Evolutionary conservation across 2,113 vertebrate genomes (phyloP).

Genomic region (Centropus bengalensis): DNA sequence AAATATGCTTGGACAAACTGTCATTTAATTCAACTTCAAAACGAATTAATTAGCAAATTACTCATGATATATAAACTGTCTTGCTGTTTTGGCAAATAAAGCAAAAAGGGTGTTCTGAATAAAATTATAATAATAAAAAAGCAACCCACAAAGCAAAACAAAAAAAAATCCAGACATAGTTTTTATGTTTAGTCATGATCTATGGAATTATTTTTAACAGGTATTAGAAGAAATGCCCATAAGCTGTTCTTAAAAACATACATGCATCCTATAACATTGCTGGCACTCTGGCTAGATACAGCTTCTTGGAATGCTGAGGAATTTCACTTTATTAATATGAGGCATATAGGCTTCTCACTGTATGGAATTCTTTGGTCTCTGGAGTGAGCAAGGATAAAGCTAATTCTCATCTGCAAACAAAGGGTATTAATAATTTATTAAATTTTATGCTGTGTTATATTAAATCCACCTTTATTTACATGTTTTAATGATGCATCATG

Average conservation of each 20-base stretch:
- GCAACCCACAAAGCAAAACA: not conserved
- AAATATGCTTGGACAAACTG: not conserved
- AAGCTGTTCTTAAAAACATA: not conserved
- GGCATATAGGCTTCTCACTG: not conserved
- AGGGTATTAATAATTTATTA: constrained; percentile 60
- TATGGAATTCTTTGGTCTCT: constrained; percentile 21
- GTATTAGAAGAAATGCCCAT: not conserved
- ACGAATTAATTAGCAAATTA: not conserved
- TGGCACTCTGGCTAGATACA: not conserved
- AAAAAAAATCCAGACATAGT: not conserved
- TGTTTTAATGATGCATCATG: constrained; percentile 15
- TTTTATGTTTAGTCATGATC: not conserved
- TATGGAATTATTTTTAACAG: not conserved
- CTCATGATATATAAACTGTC: not conserved
- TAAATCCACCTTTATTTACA: not conserved
- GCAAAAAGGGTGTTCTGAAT: not conserved
- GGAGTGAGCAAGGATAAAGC: constrained; percentile 15
- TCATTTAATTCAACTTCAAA: not conserved
- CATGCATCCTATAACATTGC: not conserved
- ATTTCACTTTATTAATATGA: constrained; percentile 52
- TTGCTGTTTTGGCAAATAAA: not conserved
- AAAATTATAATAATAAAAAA: not conserved
- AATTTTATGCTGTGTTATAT: constrained; percentile 22
- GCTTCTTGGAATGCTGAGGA: constrained; percentile 13
- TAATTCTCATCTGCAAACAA: constrained; percentile 30